Evolutionary conservation across 64 coral and sea anemone genomes (phyloP).

Genomic region (Montipora foliosa): DNA sequence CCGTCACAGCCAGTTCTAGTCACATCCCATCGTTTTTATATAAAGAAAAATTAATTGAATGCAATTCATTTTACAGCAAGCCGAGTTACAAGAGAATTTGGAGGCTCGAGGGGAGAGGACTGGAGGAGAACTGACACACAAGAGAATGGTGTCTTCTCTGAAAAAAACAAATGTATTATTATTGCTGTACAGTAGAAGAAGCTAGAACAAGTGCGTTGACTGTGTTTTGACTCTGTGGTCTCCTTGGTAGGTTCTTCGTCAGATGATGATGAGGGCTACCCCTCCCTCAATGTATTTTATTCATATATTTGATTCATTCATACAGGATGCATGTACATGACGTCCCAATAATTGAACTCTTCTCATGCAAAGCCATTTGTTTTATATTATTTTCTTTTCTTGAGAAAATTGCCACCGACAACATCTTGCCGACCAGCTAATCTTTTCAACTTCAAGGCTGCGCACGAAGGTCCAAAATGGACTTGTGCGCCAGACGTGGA

Average conservation of each 20-base stretch:
- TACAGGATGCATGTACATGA: too few species aligned
- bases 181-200: slow-evolving; percentile 97
- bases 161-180: slow-evolving; percentile 96
- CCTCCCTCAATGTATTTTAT: not conserved
- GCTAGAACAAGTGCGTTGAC: slow-evolving; percentile 69
- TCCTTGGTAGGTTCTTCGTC: not conserved
- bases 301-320: not conserved
- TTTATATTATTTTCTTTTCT: too few species aligned
- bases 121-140: slow-evolving; percentile 89
- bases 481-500: too few species aligned
- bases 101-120: slow-evolving; percentile 87
- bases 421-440: too few species aligned
- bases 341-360: too few species aligned
- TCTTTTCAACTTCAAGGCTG: too few species aligned
- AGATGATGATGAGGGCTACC: not conserved
- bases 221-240: not conserved
- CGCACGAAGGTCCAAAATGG: too few species aligned
- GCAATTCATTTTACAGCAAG: slow-evolving; percentile 69
- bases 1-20: too few species aligned
- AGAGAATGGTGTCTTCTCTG: slow-evolving; percentile 92
- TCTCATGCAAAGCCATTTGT: too few species aligned
- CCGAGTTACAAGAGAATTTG: slow-evolving; percentile 91
- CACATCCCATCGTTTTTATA: too few species aligned
- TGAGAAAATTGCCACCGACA: too few species aligned
- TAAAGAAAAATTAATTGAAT: too few species aligned